phyloP scores from a whole-genome alignment of 2,797 vertebrate genomes.

The Microchirus variegatus region DNA sequence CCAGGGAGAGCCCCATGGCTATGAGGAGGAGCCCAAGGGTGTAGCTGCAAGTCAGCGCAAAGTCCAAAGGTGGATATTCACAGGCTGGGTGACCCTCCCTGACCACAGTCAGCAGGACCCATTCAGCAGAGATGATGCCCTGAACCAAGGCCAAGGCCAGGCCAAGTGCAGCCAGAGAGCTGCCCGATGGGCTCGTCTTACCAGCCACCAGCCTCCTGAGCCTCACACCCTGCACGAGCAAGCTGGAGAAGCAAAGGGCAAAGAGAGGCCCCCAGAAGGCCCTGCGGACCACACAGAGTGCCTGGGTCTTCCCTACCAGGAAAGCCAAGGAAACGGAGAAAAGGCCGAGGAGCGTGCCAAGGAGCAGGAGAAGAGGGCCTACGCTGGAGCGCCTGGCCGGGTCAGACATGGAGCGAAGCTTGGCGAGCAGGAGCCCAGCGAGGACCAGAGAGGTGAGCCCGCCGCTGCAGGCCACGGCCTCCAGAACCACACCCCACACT shows the following conservation, averaged over 20 bases:
- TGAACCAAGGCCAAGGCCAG: slow-evolving; percentile 91
- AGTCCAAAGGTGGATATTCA: slow-evolving; percentile 93
- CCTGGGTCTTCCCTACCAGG: slow-evolving; percentile 91
- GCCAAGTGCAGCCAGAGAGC: slow-evolving; percentile 83
- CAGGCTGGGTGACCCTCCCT: slow-evolving; percentile 91
- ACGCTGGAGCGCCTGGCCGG: slow-evolving; percentile 88
- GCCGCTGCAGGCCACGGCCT: slow-evolving; percentile 90
- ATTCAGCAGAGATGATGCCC: slow-evolving; percentile 92
- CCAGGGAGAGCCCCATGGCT: slow-evolving; percentile 85
- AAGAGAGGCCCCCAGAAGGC: slow-evolving; percentile 95
- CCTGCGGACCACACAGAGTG: slow-evolving; percentile 87
- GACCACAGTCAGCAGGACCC: slow-evolving; percentile 92
- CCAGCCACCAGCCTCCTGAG: slow-evolving; percentile 87
- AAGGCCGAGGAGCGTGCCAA: slow-evolving; percentile 89
- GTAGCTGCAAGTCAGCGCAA: slow-evolving; percentile 91
- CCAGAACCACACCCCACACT: slow-evolving; percentile 94
- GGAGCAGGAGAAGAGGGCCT: slow-evolving; percentile 91
- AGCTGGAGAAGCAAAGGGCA: slow-evolving; percentile 94
- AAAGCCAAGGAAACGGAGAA: slow-evolving; percentile 93
- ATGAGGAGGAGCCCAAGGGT: slow-evolving; percentile 88
- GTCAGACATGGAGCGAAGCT: slow-evolving; percentile 88
- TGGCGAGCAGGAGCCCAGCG: slow-evolving; percentile 85
- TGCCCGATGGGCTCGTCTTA: slow-evolving; percentile 81
- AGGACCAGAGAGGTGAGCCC: slow-evolving; percentile 88
- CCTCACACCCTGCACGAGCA: slow-evolving; percentile 91